Evolutionary conservation across 1,140 invertebrate genomes (phyloP).

Genomic region (Megathymus violae): DNA sequence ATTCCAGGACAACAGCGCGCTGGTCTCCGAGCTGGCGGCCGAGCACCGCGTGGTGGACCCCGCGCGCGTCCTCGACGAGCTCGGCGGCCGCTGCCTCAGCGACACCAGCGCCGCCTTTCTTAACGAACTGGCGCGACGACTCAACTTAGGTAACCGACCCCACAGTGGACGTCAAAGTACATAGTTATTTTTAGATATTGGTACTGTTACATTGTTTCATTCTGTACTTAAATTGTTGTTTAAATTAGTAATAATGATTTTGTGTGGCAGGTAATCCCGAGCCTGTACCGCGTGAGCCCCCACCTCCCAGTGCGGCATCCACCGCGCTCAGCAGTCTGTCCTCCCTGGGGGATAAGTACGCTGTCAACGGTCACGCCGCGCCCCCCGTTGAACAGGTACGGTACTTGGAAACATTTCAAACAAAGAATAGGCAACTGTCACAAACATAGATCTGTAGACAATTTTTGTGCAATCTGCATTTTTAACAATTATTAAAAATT

Average conservation of each 20-base stretch:
- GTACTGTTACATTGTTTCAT: no score
- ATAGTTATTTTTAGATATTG: no score
- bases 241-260: no score
- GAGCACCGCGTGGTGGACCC: conserved; percentile 21
- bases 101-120: conserved; percentile 31
- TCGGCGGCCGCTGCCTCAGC: not conserved
- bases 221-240: no score
- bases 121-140: conserved; percentile 48
- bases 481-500: no score
- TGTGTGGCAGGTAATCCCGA: conserved; percentile 40
- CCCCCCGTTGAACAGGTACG: conserved; percentile 39
- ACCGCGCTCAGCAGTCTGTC: conserved; percentile 39
- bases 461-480: no score
- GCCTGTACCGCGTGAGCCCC: conserved; percentile 12
- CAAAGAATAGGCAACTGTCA: not conserved
- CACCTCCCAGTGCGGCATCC: conserved; percentile 28
- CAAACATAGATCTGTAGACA: no score
- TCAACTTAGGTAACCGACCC: conserved; percentile 54
- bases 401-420: no score
- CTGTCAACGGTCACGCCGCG: conserved; percentile 77
- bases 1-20: conserved; percentile 25
- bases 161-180: no score
- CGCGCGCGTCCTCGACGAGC: conserved; percentile 11
- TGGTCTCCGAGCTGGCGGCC: conserved; percentile 9
- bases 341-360: conserved; percentile 52